Conservation (phyloP, 2,888 invertebrate genomes). For the Hypomecis atomaria region DNA sequence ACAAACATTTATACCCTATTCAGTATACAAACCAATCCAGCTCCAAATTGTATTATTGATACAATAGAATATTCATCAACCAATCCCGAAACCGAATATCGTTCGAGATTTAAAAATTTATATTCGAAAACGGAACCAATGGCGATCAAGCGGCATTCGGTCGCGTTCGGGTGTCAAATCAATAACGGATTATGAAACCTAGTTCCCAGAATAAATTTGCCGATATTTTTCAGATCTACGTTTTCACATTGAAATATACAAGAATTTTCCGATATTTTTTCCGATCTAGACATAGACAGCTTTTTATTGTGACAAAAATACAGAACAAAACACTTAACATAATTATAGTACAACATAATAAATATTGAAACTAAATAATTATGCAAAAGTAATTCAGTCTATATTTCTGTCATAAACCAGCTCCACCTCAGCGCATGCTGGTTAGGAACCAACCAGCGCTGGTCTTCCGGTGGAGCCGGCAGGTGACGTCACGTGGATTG, state of each 20-base stretch:
- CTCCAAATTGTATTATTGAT: constrained; percentile 13
- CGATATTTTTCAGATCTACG: not conserved
- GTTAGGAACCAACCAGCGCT: too few relatives aligned
- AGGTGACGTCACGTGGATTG: too few relatives aligned
- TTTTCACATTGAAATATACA: constrained; percentile 1
- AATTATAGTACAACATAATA: too few relatives aligned
- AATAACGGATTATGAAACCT: constrained; percentile 38
- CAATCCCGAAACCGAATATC: constrained; percentile 16
- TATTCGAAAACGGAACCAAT: constrained; percentile 20
- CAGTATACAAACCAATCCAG: constrained; percentile 13
- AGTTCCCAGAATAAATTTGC: not conserved
- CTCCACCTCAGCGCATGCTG: too few relatives aligned
- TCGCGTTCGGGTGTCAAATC: constrained; percentile 53
- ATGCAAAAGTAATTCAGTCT: too few relatives aligned
- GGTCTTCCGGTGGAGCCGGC: too few relatives aligned
- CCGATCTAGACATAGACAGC: too few relatives aligned
- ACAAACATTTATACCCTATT: constrained; percentile 21
- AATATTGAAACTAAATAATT: too few relatives aligned
- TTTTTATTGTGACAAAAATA: too few relatives aligned
- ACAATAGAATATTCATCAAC: constrained; percentile 33
- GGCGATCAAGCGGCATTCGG: constrained; percentile 26
- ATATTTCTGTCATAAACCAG: too few relatives aligned
- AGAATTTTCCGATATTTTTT: too few relatives aligned
- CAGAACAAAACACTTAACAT: too few relatives aligned
- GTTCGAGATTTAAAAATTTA: constrained; percentile 21